phyloP scores from a whole-genome alignment of 2,797 vertebrate genomes.

The Neosilurus mollespiculum region DNA sequence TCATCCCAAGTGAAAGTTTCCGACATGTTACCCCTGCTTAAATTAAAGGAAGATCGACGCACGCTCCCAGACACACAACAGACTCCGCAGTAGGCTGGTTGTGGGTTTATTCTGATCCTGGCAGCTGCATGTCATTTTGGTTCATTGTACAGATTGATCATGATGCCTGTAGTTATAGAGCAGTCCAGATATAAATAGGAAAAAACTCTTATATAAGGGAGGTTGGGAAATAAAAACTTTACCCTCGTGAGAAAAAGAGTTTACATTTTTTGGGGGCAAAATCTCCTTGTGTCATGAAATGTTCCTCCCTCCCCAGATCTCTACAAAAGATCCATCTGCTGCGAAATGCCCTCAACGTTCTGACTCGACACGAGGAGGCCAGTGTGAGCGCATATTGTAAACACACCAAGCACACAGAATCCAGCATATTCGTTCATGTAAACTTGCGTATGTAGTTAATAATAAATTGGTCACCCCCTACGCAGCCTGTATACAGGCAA shows the following conservation, averaged over 20 bases:
- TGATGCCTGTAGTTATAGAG: constrained; percentile 12
- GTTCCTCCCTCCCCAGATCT: constrained; percentile 27
- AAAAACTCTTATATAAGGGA: constrained; percentile 3
- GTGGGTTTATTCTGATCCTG: constrained; percentile 19
- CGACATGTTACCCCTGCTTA: background rate
- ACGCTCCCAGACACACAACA: background rate
- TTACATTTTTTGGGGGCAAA: background rate
- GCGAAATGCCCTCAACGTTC: constrained; percentile 38
- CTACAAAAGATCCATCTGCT: background rate
- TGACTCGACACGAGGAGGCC: background rate
- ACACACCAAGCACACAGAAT: constrained; percentile 21
- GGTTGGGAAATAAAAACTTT: background rate
- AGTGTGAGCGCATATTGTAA: constrained; percentile 6
- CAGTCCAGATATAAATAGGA: constrained; percentile 17
- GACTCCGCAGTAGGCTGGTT: background rate
- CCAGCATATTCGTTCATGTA: constrained; percentile 38
- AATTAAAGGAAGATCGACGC: background rate
- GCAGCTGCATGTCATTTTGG: constrained; percentile 28
- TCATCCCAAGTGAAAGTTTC: background rate
- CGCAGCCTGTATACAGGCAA: constrained; percentile 58
- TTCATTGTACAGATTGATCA: constrained; percentile 20
- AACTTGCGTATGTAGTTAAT: constrained; percentile 17
- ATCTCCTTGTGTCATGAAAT: constrained; percentile 34
- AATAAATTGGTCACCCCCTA: constrained; percentile 37
- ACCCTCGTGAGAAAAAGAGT: background rate